Conservation (phyloP, 2,113 vertebrate species). For the Heterotilapia buettikoferi region DNA sequence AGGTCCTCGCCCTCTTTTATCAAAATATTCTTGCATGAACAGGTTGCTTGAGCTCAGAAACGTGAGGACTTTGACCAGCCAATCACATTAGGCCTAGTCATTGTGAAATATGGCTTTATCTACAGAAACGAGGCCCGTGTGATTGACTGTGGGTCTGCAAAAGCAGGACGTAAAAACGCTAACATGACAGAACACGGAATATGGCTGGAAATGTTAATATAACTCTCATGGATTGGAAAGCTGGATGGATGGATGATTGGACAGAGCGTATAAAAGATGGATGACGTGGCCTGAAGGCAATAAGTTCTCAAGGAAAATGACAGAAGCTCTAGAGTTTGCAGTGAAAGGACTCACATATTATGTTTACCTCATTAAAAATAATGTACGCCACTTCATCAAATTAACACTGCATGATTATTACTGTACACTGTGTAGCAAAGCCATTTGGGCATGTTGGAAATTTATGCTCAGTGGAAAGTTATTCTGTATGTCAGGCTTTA, state of each 20-base stretch:
- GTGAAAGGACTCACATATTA: neutral
- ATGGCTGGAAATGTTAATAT: conserved; percentile 17
- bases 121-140: neutral
- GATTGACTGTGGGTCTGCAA: conserved; percentile 9
- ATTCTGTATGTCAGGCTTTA: neutral
- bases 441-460: neutral
- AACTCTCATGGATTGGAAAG: neutral
- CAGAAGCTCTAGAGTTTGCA: neutral
- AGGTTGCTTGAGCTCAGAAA: conserved; percentile 23
- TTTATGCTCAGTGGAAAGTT: neutral
- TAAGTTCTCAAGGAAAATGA: neutral
- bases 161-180: neutral
- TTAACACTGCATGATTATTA: neutral
- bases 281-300: conserved; percentile 1
- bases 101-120: conserved; percentile 21
- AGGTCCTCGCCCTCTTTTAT: conserved; percentile 29
- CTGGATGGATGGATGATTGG: neutral
- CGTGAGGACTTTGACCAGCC: conserved; percentile 40
- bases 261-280: neutral
- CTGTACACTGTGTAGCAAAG: neutral
- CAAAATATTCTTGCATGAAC: conserved; percentile 7
- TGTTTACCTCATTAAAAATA: neutral
- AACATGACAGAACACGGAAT: conserved; percentile 11
- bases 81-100: conserved; percentile 17
- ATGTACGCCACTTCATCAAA: neutral